phyloP scores from a whole-genome alignment of 2,888 invertebrate genomes.

The Leptinotarsa juncta region DNA sequence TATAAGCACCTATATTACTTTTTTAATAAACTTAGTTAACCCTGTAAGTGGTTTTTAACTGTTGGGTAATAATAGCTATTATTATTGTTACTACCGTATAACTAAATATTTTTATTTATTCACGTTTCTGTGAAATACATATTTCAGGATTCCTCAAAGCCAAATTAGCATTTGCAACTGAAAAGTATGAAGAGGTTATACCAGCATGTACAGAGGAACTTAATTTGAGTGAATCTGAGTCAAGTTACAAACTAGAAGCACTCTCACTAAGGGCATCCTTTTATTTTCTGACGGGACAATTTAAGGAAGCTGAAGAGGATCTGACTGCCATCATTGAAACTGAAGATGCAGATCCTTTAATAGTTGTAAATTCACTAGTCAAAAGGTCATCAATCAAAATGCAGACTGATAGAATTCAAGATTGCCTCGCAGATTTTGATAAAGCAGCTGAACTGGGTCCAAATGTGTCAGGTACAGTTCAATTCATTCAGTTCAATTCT shows the following conservation, averaged over 20 bases:
- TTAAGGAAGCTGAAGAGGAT: constrained; percentile 79
- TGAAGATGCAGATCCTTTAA: constrained; percentile 71
- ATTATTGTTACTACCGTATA: too few relatives aligned
- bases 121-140: background rate
- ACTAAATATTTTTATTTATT: too few relatives aligned
- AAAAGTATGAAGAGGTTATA: constrained; percentile 83
- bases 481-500: background rate
- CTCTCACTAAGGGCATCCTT: constrained; percentile 87
- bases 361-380: constrained; percentile 86
- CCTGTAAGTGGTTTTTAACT: too few relatives aligned
- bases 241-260: constrained; percentile 76
- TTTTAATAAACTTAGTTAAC: too few relatives aligned
- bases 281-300: constrained; percentile 81
- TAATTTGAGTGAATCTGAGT: constrained; percentile 71
- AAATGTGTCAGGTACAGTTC: constrained; percentile 66
- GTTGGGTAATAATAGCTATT: too few relatives aligned
- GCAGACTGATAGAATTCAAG: constrained; percentile 79
- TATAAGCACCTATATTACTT: too few relatives aligned
- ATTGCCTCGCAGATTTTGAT: constrained; percentile 83
- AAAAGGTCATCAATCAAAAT: constrained; percentile 88
- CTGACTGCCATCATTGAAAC: constrained; percentile 77
- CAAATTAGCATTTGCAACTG: constrained; percentile 75
- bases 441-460: constrained; percentile 82
- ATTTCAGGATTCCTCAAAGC: constrained; percentile 76
- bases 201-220: constrained; percentile 84